Conservation (phyloP, 1,140 invertebrate species). For the Pseudomyrmex gracilis region DNA sequence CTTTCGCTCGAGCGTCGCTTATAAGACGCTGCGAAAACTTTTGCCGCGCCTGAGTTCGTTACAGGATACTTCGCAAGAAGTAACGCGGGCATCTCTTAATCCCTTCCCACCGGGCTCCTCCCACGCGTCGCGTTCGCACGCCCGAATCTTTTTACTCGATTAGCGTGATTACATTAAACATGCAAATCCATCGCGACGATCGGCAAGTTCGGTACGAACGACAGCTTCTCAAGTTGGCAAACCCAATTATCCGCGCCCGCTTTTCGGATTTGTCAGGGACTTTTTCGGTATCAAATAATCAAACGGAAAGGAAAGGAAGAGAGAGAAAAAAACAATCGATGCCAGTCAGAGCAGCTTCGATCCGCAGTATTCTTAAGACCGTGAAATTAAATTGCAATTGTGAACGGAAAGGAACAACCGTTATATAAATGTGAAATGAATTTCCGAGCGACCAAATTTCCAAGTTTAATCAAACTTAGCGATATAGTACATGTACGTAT, state of each 20-base stretch:
- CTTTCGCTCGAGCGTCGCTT: constrained; percentile 36
- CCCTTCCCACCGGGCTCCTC: constrained; percentile 30
- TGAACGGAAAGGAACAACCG: background rate
- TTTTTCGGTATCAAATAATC: constrained; percentile 22
- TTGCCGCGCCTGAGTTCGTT: constrained; percentile 34
- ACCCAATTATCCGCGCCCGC: constrained; percentile 11
- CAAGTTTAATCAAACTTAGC: too few species aligned
- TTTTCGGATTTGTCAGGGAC: background rate
- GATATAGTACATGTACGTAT: background rate
- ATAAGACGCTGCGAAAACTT: constrained; percentile 58
- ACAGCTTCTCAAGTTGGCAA: background rate
- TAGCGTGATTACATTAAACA: constrained; percentile 72
- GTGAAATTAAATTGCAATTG: background rate
- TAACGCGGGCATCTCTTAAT: constrained; percentile 51
- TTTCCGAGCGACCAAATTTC: too few species aligned
- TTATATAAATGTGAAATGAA: background rate
- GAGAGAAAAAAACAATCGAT: background rate
- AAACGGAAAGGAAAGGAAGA: background rate
- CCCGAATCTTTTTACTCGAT: constrained; percentile 70
- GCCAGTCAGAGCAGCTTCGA: constrained; percentile 13
- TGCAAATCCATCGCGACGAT: constrained; percentile 66
- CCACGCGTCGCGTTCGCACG: constrained; percentile 3
- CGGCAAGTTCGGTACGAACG: constrained; percentile 14
- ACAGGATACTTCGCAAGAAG: constrained; percentile 56
- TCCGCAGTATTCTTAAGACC: background rate